A percentile compares a stretch with the other conserved stretches of the same genome.
These are phyloP conservation scores for Campoletis sonorensis DNA, from an alignment of 1,140 invertebrate genomes.

Conservation along the genomic window DNA sequence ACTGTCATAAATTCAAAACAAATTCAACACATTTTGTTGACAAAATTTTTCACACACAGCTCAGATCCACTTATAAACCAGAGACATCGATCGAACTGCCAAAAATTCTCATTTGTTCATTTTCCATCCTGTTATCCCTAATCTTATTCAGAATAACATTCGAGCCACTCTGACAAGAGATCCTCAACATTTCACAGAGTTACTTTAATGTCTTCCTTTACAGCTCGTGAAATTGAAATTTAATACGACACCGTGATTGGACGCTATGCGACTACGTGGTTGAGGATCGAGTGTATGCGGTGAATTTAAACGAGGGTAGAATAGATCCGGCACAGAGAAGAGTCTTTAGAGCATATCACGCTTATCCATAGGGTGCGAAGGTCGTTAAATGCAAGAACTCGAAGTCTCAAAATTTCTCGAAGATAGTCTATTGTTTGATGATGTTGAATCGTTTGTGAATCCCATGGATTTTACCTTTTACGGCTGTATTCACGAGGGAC, in stretches of 20 bases:
- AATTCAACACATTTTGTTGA: too few relatives aligned
- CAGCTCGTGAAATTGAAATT: slow-evolving; percentile 31
- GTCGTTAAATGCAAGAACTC: slow-evolving; percentile 14
- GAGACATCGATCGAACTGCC: too few relatives aligned
- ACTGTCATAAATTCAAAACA: too few relatives aligned
- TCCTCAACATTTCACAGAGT: slow-evolving; percentile 4
- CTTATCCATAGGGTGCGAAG: slow-evolving; percentile 16
- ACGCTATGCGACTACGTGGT: slow-evolving; percentile 18
- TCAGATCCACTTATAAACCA: too few relatives aligned
- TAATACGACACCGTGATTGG: slow-evolving; percentile 22
- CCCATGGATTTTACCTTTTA: too few relatives aligned
- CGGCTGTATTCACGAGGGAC: neutral
- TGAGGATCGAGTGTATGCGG: slow-evolving; percentile 4
- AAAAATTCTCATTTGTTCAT: neutral
- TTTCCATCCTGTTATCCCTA: neutral
- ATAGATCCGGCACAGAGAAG: neutral
- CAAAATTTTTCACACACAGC: too few relatives aligned
- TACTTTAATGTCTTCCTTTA: slow-evolving; percentile 36
- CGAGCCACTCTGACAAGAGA: neutral
- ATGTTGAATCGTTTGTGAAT: neutral
- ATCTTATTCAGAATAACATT: slow-evolving; percentile 4
- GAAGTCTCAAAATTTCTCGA: slow-evolving; percentile 7
- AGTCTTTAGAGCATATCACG: neutral
- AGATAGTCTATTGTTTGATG: neutral
- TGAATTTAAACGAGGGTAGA: neutral